Conservation (phyloP, 2,113 vertebrate species). For the Cyphomyrus discorhynchus region DNA sequence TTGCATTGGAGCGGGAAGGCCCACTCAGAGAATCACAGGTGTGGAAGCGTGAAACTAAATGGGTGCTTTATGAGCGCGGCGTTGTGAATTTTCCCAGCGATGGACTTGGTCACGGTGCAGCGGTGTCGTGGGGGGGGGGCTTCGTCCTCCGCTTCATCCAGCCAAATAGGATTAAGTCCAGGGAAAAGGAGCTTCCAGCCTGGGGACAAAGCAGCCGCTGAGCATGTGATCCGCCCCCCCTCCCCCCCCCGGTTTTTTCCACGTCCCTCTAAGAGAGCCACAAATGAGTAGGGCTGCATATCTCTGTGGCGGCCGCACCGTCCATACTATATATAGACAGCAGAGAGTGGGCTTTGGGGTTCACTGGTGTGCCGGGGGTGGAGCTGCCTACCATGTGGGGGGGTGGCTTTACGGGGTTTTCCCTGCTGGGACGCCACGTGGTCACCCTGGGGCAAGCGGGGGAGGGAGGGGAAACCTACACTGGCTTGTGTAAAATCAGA, state of each 20-base stretch:
- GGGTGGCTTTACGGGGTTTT: background rate
- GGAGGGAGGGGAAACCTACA: background rate
- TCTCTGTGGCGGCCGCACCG: background rate
- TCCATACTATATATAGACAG: conserved; percentile 14
- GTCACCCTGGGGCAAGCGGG: background rate
- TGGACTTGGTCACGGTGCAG: background rate
- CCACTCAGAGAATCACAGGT: background rate
- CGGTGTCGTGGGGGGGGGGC: background rate
- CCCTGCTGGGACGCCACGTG: background rate
- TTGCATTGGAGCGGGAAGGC: background rate
- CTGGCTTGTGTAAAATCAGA: background rate
- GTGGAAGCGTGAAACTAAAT: background rate
- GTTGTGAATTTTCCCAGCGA: background rate
- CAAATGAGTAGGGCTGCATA: conserved; percentile 13
- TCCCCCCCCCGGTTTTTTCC: background rate
- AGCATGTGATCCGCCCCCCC: conserved; percentile 16
- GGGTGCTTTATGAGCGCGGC: background rate
- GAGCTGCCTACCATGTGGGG: background rate
- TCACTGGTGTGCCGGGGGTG: background rate
- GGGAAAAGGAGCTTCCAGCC: background rate
- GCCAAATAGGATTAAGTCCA: conserved; percentile 24
- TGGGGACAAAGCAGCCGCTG: conserved; percentile 13
- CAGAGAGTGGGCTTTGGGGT: background rate
- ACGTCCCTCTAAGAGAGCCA: background rate
- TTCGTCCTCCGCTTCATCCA: conserved; percentile 1